A percentile compares a stretch with the other conserved stretches of the same genome.
These are phyloP conservation scores for Gymnogyps californianus DNA, from an alignment of 2,113 vertebrate species.

Conservation along the genomic window DNA sequence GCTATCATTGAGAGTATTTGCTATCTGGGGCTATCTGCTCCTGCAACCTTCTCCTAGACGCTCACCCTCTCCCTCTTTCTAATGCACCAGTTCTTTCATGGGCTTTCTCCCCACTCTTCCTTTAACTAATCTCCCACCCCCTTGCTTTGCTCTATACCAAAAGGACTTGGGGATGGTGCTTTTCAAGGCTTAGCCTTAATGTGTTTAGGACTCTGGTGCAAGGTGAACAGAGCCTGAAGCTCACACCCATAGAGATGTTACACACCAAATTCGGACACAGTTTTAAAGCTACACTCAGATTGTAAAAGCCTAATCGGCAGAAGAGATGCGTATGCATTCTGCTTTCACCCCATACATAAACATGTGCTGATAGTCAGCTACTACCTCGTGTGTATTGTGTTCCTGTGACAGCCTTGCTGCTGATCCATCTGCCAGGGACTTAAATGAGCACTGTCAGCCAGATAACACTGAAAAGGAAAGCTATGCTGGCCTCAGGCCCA, in stretches of 20 bases:
- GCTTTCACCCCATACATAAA: background rate
- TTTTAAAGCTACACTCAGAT: background rate
- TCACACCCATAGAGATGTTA: background rate
- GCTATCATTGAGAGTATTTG: background rate
- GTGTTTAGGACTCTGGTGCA: background rate
- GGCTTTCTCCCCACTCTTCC: background rate
- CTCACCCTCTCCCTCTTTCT: background rate
- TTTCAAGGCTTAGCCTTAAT: background rate
- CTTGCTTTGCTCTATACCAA: background rate
- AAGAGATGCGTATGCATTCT: background rate
- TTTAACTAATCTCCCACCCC: rapidly evolving
- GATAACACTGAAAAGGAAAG: background rate
- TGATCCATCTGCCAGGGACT: background rate
- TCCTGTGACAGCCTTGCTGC: background rate
- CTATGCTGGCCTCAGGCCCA: background rate
- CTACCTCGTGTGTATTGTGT: background rate
- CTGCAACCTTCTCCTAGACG: background rate
- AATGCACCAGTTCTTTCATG: background rate
- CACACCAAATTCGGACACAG: rapidly evolving
- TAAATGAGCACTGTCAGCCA: background rate
- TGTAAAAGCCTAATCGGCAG: background rate
- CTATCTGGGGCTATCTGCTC: background rate
- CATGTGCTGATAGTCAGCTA: background rate
- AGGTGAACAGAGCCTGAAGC: background rate
- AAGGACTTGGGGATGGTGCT: background rate